Evolutionary conservation across 2,113 vertebrate species (phyloP).

Genomic region (Pogona vitticeps): DNA sequence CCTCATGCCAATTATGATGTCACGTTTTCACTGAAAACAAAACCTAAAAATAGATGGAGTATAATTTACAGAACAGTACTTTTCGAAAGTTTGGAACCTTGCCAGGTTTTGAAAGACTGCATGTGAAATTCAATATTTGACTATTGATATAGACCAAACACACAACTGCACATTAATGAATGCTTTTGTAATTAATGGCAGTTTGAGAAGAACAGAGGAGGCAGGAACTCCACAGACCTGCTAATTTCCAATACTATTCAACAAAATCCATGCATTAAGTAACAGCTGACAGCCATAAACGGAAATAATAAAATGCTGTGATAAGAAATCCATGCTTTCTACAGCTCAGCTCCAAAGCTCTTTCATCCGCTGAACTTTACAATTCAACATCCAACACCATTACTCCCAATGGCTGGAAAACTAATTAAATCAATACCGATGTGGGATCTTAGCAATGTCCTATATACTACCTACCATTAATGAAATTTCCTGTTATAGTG

Average conservation of each 20-base stretch:
- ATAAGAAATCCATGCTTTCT: neutral
- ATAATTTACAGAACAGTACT: constrained; percentile 72
- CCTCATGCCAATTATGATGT: constrained; percentile 74
- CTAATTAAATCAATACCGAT: neutral
- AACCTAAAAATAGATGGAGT: constrained; percentile 77
- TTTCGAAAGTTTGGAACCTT: constrained; percentile 68
- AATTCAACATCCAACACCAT: neutral
- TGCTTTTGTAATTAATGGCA: constrained; percentile 2
- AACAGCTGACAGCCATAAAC: constrained; percentile 29
- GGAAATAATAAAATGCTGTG: constrained; percentile 21
- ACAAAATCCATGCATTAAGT: constrained; percentile 51
- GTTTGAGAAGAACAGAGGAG: neutral
- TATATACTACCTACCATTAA: neutral
- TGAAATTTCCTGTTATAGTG: neutral
- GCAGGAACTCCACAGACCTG: neutral
- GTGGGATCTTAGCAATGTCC: neutral
- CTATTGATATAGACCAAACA: constrained; percentile 47
- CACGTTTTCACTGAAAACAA: constrained; percentile 74
- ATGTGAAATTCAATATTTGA: constrained; percentile 44
- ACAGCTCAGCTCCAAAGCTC: neutral
- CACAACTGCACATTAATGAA: constrained; percentile 5
- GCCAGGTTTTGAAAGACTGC: constrained; percentile 64
- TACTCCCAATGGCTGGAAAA: neutral
- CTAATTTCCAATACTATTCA: constrained; percentile 24
- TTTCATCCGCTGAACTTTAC: neutral